Base-by-base conservation (phyloP, 37 sponge, comb jelly and placozoan species). In the Chondrilla cf. caribensis region DNA sequence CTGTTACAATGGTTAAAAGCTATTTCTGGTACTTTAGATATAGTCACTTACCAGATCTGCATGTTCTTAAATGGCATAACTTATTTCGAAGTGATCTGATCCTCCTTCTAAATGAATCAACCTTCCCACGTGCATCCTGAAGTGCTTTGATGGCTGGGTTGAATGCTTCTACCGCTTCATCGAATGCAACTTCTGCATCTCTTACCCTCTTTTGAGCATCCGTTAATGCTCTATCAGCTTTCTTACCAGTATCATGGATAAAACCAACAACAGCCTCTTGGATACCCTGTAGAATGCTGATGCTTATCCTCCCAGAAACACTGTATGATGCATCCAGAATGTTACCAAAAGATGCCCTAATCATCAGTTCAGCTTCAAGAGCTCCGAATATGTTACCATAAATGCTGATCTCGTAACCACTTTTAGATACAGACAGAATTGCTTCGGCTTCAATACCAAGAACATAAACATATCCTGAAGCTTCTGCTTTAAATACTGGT, bases 401-500 rank as follows among this genome's bases (percentile, higher is more conserved):
- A 28, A 82, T 11, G 25, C 19, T 32, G 11, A 82, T 36, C 38
- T 44, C 39, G 37, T 44, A 82, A 14, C 47, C 33, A 51, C 21
- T 82, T 36, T 43, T 68, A 22, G 55, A 31, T 43, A 82, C 39
- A 31, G 18, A 1, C 35, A 82, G 35, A 0, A 4, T 82, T 44
- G 70, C 60, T 68, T 82, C 71, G 14, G 44, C 54, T 11, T 22
- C 22, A 42, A 82, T 68, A 22, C 82, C 82, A 25, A 82, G 28
- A 39, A 82, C 37, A 4, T 28, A 29, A 7, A 82, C 54, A 42
- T 68, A 82, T 2, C 82, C 82, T 28, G 42, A 35, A 19, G 66
- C 70, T 42, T 82, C 22, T 18, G 44, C 64, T 19, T 55, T 55
- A 51, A 57, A 3, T 3, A 44, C 39, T 38, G 32, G 1, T 42